Conservation (phyloP, 53 echinoderm and acorn worm genomes). For the Luidia sarsii region DNA sequence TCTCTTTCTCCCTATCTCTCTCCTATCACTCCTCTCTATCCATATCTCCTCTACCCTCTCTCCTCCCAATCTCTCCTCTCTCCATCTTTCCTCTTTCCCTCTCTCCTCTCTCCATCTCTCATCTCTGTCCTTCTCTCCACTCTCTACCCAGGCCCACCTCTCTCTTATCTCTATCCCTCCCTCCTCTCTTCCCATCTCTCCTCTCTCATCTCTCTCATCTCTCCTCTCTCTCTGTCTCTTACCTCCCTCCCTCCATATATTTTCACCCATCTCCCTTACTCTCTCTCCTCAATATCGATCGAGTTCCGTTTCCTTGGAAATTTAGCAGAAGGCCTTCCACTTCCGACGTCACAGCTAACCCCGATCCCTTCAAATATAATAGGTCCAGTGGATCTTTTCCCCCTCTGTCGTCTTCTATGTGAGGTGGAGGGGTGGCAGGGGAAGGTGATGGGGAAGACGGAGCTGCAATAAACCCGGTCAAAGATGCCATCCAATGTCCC, state of each 20-base stretch:
- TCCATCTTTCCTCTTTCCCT: too few relatives aligned
- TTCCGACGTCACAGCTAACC: constrained; percentile 15
- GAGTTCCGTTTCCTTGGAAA: constrained; percentile 26
- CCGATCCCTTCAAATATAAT: neutral
- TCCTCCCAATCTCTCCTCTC: too few relatives aligned
- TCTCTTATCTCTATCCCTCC: too few relatives aligned
- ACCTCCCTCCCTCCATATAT: neutral
- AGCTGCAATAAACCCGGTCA: neutral
- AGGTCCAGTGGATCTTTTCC: neutral
- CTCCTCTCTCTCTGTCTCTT: too few relatives aligned
- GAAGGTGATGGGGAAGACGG: neutral
- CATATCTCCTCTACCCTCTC: too few relatives aligned
- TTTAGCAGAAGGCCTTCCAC: constrained; percentile 5
- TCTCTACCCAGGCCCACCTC: too few relatives aligned
- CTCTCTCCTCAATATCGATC: neutral
- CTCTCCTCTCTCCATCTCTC: too few relatives aligned
- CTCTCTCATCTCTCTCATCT: neutral
- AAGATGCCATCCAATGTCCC: neutral
- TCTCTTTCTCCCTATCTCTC: too few relatives aligned
- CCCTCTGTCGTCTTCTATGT: too few relatives aligned
- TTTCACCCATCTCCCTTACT: neutral
- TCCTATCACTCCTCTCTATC: too few relatives aligned
- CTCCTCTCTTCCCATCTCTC: too few relatives aligned
- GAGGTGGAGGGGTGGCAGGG: neutral
- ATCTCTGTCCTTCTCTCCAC: too few relatives aligned